These are phyloP conservation scores for Microtus montanus DNA, from an alignment of 2,113 vertebrate species.

Conservation along the genomic window DNA sequence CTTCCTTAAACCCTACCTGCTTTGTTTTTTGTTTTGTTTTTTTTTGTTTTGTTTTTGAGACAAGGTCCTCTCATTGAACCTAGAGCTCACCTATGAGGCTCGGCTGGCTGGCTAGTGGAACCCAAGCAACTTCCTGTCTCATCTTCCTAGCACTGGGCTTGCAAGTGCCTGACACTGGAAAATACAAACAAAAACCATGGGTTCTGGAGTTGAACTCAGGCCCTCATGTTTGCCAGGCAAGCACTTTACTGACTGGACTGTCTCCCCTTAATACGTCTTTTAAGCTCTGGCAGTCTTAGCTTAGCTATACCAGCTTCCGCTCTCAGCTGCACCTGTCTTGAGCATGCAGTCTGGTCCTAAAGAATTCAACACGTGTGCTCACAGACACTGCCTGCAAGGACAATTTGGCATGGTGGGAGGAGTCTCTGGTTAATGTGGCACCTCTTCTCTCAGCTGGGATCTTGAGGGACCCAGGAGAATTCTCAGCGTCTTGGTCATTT, in stretches of 20 bases:
- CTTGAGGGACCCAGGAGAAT: rapidly evolving
- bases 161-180: background rate
- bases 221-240: background rate
- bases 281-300: too few relatives aligned
- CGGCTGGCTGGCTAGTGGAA: background rate
- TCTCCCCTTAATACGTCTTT: background rate
- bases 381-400: background rate
- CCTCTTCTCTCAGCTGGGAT: background rate
- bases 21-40: background rate
- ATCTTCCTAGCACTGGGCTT: background rate
- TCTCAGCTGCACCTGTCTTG: background rate
- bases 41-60: background rate
- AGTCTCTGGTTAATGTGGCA: background rate
- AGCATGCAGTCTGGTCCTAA: background rate
- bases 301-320: background rate
- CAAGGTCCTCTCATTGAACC: background rate
- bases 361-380: background rate
- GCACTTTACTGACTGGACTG: too few relatives aligned
- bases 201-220: background rate
- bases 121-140: background rate
- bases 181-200: background rate
- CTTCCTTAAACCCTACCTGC: background rate
- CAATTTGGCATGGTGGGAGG: background rate
- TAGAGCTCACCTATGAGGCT: background rate
- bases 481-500: background rate